Conservation (phyloP, 2,888 invertebrate genomes). For the Anthrax anthrax region DNA sequence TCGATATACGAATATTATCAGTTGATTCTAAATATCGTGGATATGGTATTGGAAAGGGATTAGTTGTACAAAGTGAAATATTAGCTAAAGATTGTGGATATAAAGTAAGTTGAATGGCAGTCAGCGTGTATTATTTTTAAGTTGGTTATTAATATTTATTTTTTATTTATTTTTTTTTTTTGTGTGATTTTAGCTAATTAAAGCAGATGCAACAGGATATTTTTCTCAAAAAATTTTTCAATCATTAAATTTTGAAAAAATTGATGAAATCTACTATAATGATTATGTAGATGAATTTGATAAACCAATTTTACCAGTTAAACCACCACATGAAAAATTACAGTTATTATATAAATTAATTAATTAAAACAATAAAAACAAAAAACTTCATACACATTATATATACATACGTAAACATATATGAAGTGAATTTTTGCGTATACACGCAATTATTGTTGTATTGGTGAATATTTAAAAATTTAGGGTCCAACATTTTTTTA, state of each 20-base stretch:
- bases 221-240: conserved; percentile 63
- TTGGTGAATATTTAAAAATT: too few relatives aligned
- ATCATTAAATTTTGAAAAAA: conserved; percentile 48
- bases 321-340: conserved; percentile 53
- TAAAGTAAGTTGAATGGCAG: conserved; percentile 39
- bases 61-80: conserved; percentile 51
- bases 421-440: too few relatives aligned
- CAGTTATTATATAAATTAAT: conserved; percentile 42
- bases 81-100: conserved; percentile 51
- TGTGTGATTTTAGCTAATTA: conserved; percentile 48
- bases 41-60: conserved; percentile 55
- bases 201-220: conserved; percentile 67
- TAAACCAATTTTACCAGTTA: conserved; percentile 42
- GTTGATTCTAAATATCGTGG: conserved; percentile 55
- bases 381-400: too few relatives aligned
- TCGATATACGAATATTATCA: conserved; percentile 69
- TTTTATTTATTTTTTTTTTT: too few relatives aligned
- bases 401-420: too few relatives aligned
- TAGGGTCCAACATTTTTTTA: too few relatives aligned
- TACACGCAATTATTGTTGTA: too few relatives aligned
- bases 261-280: conserved; percentile 51
- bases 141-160: too few relatives aligned
- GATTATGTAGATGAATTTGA: conserved; percentile 51
- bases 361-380: too few relatives aligned
- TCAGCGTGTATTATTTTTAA: too few relatives aligned